Evolutionary conservation across 2,797 vertebrate genomes (phyloP), one percentile per base, ranked within the genome.

Genomic region (Argentina silus): DNA sequence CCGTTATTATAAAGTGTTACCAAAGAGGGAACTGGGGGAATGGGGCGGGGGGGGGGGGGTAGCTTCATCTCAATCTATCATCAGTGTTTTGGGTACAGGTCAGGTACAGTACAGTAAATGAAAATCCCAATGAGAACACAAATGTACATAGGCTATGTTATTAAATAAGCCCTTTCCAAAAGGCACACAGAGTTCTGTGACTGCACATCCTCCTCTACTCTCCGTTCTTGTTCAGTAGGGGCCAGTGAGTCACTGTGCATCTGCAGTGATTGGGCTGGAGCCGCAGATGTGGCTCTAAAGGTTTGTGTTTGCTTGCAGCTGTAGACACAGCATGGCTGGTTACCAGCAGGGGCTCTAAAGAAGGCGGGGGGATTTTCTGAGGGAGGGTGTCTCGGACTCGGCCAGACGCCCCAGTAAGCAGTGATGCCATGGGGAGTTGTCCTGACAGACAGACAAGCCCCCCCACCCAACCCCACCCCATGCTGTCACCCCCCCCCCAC

Each of bases 281-380:
- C 17, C 3, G 61, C 61, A 64, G 10, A 50, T 8, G 10, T 3
- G 12, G 21, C 48, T 67, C 21, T 51, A 75, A 85, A 80, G 78
- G 81, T 79, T 73, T 80, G 77, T 69, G 57, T 68, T 82, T 0
- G 63, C 82, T 80, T 70, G 80, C 77, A 85, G 82, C 76, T 73
- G 78, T 51, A 77, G 60, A 81, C 78, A 45, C 81, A 81, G 78
- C 77, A 56, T 56, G 53, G 53, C 68, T 75, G 73, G 68, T 74
- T 36, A 71, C 59, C 79, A 79, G 78, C 74, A 51, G 75, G 76
- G 50, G 65, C 72, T 75, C 63, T 0, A 3, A 23, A 23, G 43
- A 65, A 56, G 68, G 50, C 60, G 27, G 36, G 10, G 23, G 14
- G 7, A n/a, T 19, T 44, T 50, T 17, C n/a, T 74, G 50, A 48